Evolutionary conservation across 2,888 invertebrate species (phyloP), one percentile per base, ranked within the genome.

Genomic region (Metallyticus violacea): DNA sequence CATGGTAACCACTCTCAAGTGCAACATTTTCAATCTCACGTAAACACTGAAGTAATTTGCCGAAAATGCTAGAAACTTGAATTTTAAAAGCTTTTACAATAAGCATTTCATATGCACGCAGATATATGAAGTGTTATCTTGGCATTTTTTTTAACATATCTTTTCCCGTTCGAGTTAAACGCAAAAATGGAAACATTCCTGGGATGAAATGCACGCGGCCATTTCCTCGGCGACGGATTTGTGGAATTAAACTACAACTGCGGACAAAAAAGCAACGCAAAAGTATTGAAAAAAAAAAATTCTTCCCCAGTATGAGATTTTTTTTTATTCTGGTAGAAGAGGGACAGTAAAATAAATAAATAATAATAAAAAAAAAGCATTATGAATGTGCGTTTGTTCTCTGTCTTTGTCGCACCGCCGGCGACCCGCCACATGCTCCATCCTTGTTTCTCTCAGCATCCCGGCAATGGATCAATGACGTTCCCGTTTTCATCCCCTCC

Each of bases 381-480:
- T 62, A 62, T 62, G 40, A 62, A 62, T 15, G 40, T 62, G 82
- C 40, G n/a, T 27, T 27, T 15, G 28, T 81, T 9, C 22, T 22
- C 9, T 4, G 28, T 26, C 28, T 15, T 25, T 26, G 40, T 81
- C 26, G 26, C n/a, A 15, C 25, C 40, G 62, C 40, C 83, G 83
- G 62, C 40, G 26, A 26, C 22, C 40, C 30, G 83, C 83, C 26
- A 62, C 62, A 26, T 26, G 79, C 6, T 25, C 28, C 28, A 7
- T 26, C 80, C 29, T 80, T 80, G 80, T 80, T 26, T 25, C 80
- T 81, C 81, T n/a, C 29, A 29, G 79, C 85, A 26, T 78, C n/a
- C 80, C 78, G 30, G 86, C 87, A 76, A 83, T 84, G 87, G 88
- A 86, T 88, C 87, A 87, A 87, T 89, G 88, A 87, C 86, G 87